Conservation (phyloP, 2,113 vertebrate species). For the Passer domesticus region DNA sequence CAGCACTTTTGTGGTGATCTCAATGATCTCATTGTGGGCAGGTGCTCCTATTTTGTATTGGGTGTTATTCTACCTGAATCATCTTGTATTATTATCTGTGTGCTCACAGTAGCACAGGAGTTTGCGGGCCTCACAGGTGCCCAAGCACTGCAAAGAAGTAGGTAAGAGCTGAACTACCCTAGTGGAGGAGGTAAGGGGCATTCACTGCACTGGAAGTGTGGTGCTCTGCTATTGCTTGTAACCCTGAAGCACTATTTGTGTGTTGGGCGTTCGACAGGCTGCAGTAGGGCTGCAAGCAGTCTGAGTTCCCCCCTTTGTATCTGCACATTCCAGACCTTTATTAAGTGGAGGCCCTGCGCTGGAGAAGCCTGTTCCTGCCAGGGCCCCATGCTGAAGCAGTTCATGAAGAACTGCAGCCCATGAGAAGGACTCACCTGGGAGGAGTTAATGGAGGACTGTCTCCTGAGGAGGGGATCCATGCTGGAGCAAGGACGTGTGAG, state of each 20-base stretch:
- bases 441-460: neutral
- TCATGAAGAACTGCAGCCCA: neutral
- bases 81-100: neutral
- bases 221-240: neutral
- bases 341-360: accelerated
- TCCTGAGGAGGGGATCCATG: neutral
- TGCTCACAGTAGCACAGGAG: neutral
- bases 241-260: neutral
- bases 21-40: neutral
- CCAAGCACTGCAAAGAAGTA: neutral
- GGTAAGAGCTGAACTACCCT: neutral
- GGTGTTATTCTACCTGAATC: neutral
- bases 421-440: neutral
- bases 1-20: neutral
- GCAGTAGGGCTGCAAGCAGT: neutral
- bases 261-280: neutral
- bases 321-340: neutral
- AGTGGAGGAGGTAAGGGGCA: neutral
- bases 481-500: neutral
- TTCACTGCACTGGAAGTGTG: neutral
- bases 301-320: neutral
- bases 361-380: neutral
- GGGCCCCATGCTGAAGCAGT: neutral
- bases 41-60: neutral
- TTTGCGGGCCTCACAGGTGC: neutral